Conservation (phyloP, 2,113 vertebrate species). For the Thamnophis sirtalis region DNA sequence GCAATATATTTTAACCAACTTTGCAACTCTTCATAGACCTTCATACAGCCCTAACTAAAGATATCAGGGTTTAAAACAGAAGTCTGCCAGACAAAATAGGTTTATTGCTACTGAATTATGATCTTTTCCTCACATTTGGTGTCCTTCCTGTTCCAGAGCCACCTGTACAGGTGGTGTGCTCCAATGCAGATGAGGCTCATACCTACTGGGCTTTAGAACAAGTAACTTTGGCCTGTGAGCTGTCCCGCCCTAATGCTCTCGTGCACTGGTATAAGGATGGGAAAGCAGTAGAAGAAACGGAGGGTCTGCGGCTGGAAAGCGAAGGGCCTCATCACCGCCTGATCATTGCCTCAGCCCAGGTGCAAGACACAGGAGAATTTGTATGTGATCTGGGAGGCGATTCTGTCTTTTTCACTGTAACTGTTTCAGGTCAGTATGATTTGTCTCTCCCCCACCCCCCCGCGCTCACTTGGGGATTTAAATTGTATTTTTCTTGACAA, state of each 20-base stretch:
- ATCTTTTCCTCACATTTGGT: background rate
- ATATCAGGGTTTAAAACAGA: background rate
- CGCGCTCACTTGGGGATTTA: background rate
- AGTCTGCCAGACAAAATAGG: background rate
- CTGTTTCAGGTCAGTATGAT: slow-evolving; percentile 70
- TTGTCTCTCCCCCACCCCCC: background rate
- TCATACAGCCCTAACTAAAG: background rate
- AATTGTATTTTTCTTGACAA: background rate
- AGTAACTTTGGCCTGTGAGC: slow-evolving; percentile 85
- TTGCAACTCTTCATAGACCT: background rate
- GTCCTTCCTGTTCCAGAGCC: slow-evolving; percentile 68
- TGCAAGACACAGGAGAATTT: slow-evolving; percentile 82
- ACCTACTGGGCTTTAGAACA: slow-evolving; percentile 74
- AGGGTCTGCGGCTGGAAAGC: slow-evolving; percentile 75
- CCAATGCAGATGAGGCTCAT: slow-evolving; percentile 73
- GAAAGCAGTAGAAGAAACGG: slow-evolving; percentile 70
- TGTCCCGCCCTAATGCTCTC: slow-evolving; percentile 70
- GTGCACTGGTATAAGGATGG: slow-evolving; percentile 88
- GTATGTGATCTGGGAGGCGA: slow-evolving; percentile 66
- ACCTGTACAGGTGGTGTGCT: slow-evolving; percentile 78
- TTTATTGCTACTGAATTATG: background rate
- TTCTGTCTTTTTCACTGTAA: slow-evolving; percentile 76
- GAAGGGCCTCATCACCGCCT: slow-evolving; percentile 77
- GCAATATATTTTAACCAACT: background rate
- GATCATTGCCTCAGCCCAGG: slow-evolving; percentile 77